Percentiles rank a stretch among this genome's conserved stretches.
Conservation (phyloP, 2,888 invertebrate species). For the Amiota minor region DNA sequence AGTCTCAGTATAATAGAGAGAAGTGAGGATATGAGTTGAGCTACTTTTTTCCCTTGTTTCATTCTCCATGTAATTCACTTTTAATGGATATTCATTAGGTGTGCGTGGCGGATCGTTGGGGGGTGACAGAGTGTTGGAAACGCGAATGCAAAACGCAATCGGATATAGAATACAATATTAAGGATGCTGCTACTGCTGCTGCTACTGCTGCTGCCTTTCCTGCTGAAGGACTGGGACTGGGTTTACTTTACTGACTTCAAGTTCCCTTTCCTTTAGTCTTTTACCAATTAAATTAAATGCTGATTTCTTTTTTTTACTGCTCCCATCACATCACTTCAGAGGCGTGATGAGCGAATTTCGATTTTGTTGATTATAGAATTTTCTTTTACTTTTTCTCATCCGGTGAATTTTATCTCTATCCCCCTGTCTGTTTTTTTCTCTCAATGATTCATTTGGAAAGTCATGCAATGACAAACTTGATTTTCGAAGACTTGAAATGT, state of each 20-base stretch:
- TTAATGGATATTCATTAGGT: slow-evolving; percentile 54
- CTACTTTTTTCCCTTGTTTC: not conserved
- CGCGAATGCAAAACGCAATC: not conserved
- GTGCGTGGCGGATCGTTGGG: slow-evolving; percentile 16
- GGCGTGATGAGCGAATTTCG: slow-evolving; percentile 50
- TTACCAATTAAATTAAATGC: slow-evolving; percentile 70
- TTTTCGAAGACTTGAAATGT: slow-evolving; percentile 54
- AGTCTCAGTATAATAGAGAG: no score
- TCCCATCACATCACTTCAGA: not conserved
- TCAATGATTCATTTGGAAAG: slow-evolving; percentile 36
- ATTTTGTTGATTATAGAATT: slow-evolving; percentile 40
- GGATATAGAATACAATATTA: not conserved
- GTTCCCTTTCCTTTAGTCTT: slow-evolving; percentile 44
- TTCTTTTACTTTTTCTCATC: slow-evolving; percentile 9
- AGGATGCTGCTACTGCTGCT: no score
- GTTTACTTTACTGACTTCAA: not conserved
- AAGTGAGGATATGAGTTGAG: not conserved
- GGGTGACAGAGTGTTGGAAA: not conserved
- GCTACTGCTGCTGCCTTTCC: no score
- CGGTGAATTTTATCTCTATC: not conserved
- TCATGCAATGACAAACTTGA: slow-evolving; percentile 70
- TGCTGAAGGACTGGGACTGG: no score
- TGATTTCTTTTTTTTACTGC: slow-evolving; percentile 37
- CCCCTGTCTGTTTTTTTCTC: not conserved
- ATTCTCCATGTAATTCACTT: slow-evolving; percentile 54